Base-by-base conservation (phyloP, 1,140 invertebrate species). In the Drosophila melanica region DNA sequence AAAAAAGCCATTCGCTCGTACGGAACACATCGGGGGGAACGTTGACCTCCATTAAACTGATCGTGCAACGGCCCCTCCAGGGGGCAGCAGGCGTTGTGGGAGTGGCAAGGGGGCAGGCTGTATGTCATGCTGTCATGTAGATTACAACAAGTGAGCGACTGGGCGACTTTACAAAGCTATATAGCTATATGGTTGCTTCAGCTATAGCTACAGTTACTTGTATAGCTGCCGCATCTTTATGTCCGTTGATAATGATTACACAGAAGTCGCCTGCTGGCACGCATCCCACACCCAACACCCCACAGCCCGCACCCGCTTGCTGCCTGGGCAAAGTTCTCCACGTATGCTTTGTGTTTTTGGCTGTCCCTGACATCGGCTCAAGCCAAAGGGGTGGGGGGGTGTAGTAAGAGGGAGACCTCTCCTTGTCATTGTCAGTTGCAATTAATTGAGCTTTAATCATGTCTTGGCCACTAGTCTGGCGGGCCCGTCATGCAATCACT, bases 391-490 rank as follows among this genome's bases (percentile, higher is more conserved):
- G 48, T 6, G 0, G 9, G 30, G 14, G 10, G 27, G 48, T 8
- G 10, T 8, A 6, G n/a, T 4, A 12, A 12, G 8, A 12, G 6
- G 23, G 12, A 20, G 50, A 18, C 77, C 48, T 59, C 77, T 72
- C 65, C 74, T 66, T 80, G 77, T 80, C 77, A 75, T 77, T 73
- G 71, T 64, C 68, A 77, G 60, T 57, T 63, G 60, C 64, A 77
- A 77, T 85, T 85, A 81, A 85, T 85, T 74, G 69, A 67, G 77
- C 81, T 80, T 75, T 80, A 85, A 85, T 80, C 81, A 79, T 84
- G 81, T 85, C 81, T 80, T 85, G 81, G 81, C 44, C 81, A 41
- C 39, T 14, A 41, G 39, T 6, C 39, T 41, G 39, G 72, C 58
- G n/a, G 11, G 6, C 20, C 57, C 44, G 35, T 53, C 54, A 41